These are phyloP conservation scores for Alectura lathami DNA, from an alignment of 2,113 vertebrate genomes.

Conservation along the genomic window DNA sequence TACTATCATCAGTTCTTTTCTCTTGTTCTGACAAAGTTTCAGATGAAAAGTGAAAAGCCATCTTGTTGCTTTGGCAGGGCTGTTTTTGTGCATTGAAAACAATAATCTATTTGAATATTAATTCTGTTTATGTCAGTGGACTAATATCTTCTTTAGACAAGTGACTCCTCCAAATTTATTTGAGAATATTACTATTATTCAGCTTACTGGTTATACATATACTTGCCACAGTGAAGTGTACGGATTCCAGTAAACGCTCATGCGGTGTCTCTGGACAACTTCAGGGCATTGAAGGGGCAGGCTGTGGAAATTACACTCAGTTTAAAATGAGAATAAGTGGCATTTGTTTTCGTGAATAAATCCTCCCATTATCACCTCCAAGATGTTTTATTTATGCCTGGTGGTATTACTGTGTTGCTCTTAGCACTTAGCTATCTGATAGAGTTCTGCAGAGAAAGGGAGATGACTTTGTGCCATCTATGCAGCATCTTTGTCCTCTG, in stretches of 20 bases:
- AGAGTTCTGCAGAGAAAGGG: neutral
- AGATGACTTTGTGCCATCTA: neutral
- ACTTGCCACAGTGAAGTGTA: neutral
- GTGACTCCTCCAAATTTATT: neutral
- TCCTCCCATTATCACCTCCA: neutral
- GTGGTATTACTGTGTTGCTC: neutral
- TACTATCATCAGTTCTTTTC: neutral
- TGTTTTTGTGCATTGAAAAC: neutral
- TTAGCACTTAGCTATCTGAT: neutral
- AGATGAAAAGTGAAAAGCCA: neutral
- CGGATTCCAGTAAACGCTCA: neutral
- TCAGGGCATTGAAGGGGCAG: neutral
- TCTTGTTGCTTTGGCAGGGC: neutral
- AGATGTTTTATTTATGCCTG: neutral
- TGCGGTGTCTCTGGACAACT: neutral
- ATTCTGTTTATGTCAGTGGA: neutral
- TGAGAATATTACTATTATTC: neutral
- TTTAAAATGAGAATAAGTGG: neutral
- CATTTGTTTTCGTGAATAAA: neutral
- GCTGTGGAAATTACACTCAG: neutral
- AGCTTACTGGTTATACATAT: neutral
- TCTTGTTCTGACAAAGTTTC: neutral
- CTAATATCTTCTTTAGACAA: neutral
- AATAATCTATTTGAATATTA: neutral
- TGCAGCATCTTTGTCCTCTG: neutral